Evolutionary conservation across 2,113 vertebrate species (phyloP).

Genomic region (Toxotes chatareus): DNA sequence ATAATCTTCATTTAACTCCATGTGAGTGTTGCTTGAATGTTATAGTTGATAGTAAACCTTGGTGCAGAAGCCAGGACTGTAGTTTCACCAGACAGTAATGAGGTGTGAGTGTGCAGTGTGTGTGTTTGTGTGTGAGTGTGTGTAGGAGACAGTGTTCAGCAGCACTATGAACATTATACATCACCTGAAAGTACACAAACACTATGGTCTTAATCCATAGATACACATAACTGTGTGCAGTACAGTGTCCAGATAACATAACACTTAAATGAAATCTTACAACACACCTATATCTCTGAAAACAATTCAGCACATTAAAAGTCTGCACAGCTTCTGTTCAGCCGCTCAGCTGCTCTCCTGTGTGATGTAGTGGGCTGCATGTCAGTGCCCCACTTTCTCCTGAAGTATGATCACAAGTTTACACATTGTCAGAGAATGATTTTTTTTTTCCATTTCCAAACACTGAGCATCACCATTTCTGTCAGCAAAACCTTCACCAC

Average conservation of each 20-base stretch:
- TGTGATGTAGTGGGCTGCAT: not conserved
- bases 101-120: not conserved
- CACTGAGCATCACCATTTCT: too few species aligned
- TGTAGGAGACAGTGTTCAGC: not conserved
- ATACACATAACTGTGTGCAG: not conserved
- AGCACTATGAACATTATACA: conserved; percentile 13
- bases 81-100: not conserved
- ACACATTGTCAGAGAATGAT: too few species aligned
- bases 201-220: not conserved
- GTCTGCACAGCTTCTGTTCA: too few species aligned
- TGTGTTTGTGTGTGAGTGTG: not conserved
- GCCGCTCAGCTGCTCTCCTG: too few species aligned
- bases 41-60: not conserved
- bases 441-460: not conserved
- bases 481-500: too few species aligned
- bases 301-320: too few species aligned
- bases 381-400: not conserved
- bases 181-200: conserved; percentile 27
- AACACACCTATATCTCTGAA: too few species aligned
- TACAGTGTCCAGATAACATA: conserved; percentile 9
- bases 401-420: too few species aligned
- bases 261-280: not conserved
- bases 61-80: not conserved
- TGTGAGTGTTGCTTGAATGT: conserved; percentile 12
- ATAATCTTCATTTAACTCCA: not conserved